Evolutionary conservation across 2,888 invertebrate species (phyloP).

Genomic region (Caenorhabditis sinica): DNA sequence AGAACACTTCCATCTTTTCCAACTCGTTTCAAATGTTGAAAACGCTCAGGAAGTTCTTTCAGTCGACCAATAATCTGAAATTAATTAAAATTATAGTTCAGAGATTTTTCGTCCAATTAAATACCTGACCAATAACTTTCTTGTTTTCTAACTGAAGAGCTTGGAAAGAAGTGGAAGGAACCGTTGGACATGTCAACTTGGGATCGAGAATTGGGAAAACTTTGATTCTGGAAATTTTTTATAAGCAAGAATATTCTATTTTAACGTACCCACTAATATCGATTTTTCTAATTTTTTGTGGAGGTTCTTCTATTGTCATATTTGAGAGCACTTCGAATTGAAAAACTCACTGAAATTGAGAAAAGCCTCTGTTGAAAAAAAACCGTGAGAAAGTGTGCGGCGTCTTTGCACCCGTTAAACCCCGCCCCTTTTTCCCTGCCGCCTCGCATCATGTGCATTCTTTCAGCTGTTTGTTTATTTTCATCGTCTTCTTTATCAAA

Average conservation of each 20-base stretch:
- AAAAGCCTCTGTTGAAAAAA: neutral
- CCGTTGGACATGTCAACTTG: conserved; percentile 22
- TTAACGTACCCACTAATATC: conserved; percentile 6
- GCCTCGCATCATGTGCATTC: conserved; percentile 51
- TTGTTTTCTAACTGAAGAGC: conserved; percentile 43
- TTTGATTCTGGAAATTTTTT: conserved; percentile 8
- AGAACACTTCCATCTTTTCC: conserved; percentile 59
- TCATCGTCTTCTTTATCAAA: conserved; percentile 24
- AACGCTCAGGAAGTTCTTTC: conserved; percentile 46
- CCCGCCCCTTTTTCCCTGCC: conserved; percentile 53
- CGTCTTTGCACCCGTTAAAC: conserved; percentile 15
- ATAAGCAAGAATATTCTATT: neutral
- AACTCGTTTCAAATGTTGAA: conserved; percentile 63
- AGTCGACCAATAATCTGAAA: conserved; percentile 46
- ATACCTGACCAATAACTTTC: conserved; percentile 55
- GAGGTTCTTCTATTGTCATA: conserved; percentile 51
- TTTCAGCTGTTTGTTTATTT: conserved; percentile 55
- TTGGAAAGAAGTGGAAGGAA: conserved; percentile 37
- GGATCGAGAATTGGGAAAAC: conserved; percentile 36
- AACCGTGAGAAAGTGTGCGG: conserved; percentile 26
- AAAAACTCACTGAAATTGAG: neutral
- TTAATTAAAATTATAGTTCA: neutral
- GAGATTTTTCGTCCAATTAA: neutral
- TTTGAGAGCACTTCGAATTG: neutral
- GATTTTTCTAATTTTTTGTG: conserved; percentile 45